Conservation (phyloP, 2,113 vertebrate species). For the Acrocephalus kingi region DNA sequence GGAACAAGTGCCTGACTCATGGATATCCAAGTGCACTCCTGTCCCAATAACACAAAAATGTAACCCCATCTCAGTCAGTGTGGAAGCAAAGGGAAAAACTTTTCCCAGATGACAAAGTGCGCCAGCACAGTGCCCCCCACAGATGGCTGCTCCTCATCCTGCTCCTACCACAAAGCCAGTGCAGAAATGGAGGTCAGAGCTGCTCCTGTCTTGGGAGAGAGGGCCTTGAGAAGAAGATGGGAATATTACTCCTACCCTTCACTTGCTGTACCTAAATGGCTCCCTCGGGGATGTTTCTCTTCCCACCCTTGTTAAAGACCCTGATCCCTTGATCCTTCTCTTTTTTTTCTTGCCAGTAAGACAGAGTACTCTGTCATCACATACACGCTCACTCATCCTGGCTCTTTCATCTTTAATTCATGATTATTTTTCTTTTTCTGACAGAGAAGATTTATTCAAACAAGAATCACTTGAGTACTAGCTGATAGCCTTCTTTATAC, state of each 20-base stretch:
- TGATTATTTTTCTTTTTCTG: neutral
- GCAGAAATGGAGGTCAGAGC: neutral
- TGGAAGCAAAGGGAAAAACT: neutral
- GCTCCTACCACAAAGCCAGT: neutral
- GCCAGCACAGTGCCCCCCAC: neutral
- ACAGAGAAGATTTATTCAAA: slow-evolving; percentile 31
- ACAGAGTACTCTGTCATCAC: neutral
- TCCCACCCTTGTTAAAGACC: neutral
- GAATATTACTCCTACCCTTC: neutral
- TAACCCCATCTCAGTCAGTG: neutral
- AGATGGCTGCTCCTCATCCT: neutral
- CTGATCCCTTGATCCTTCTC: neutral
- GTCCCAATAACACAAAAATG: neutral
- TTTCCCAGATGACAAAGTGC: neutral
- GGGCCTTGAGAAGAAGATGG: neutral
- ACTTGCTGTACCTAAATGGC: neutral
- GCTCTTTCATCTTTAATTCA: slow-evolving; percentile 51
- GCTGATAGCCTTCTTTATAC: neutral
- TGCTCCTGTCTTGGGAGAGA: neutral
- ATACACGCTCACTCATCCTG: neutral
- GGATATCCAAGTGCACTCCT: fast-evolving
- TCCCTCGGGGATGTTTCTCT: neutral
- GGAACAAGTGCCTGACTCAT: neutral
- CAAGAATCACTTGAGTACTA: neutral
- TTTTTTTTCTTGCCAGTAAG: neutral